A percentile compares a stretch with the other conserved stretches of the same genome.
Conservation (phyloP, 2,888 invertebrate species). For the Idaea biselata region DNA sequence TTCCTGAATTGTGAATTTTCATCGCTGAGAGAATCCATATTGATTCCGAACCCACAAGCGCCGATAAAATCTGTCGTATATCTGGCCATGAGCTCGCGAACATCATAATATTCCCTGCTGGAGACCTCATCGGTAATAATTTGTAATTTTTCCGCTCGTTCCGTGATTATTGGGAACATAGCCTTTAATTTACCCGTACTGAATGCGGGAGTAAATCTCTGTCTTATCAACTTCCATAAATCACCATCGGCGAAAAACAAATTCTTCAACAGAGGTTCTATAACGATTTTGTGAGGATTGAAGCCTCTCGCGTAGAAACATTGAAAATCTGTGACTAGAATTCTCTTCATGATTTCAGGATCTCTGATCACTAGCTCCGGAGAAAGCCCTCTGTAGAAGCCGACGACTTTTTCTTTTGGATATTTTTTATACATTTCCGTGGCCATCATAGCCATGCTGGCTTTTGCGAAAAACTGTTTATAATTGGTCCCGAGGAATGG, state of each 20-base stretch:
- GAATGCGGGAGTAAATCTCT: slow-evolving; percentile 65
- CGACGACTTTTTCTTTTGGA: slow-evolving; percentile 64
- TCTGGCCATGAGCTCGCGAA: slow-evolving; percentile 66
- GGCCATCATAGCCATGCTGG: slow-evolving; percentile 61
- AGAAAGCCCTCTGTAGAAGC: slow-evolving; percentile 52
- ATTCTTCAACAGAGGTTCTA: slow-evolving; percentile 63
- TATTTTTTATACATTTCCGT: slow-evolving; percentile 57
- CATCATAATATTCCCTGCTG: slow-evolving; percentile 52
- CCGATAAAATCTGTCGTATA: slow-evolving; percentile 72
- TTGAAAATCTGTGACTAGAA: slow-evolving; percentile 60
- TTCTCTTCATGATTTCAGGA: slow-evolving; percentile 59
- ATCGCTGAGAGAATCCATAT: slow-evolving; percentile 58
- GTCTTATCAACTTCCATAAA: slow-evolving; percentile 61
- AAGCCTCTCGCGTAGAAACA: slow-evolving; percentile 61
- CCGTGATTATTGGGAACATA: slow-evolving; percentile 68
- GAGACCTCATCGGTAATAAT: slow-evolving; percentile 50
- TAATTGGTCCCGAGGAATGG: slow-evolving; percentile 58
- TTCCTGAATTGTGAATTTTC: slow-evolving; percentile 65
- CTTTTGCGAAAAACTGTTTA: slow-evolving; percentile 50
- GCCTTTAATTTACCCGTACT: slow-evolving; percentile 66
- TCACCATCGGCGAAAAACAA: slow-evolving; percentile 69
- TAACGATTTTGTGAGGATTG: slow-evolving; percentile 51
- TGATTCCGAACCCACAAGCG: slow-evolving; percentile 66
- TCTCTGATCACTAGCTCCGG: slow-evolving; percentile 66
- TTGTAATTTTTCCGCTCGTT: slow-evolving; percentile 61